Evolutionary conservation across 1,140 invertebrate species (phyloP), one percentile per base, ranked within the genome.

Genomic region (Tetranychus cinnabarinus): DNA sequence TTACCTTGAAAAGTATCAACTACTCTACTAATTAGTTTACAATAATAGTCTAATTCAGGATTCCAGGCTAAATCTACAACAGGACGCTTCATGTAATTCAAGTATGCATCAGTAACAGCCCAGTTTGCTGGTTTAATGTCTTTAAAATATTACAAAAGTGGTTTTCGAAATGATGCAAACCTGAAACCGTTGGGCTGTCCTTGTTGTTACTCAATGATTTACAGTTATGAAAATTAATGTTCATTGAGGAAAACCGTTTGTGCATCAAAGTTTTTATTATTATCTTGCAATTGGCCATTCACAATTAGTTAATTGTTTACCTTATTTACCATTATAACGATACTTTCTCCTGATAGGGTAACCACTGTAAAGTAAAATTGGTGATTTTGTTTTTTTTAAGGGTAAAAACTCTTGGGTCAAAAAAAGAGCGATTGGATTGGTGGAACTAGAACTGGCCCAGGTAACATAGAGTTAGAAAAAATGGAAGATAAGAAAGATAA

Each of bases 301-400:
- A 23, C 23, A 23, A 23, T 23, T 23, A 23, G 23, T 23, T 23
- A 23, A 23, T 23, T 23, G 23, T 23, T 23, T 23, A 23, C 23
- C 23, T 42, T 42, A 12, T 52, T 52, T 52, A 23, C 13, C 7
- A 2, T 52, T 52, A 23, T 23, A 23, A 23, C 23, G 23, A 23
- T 6, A 42, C 10, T 42, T 42, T 10, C 39, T 42, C 23, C 23
- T 23, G 23, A 23, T 23, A 84, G 36, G 86, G 85, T 4, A 86
- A 87, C 35, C 84, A 82, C 50, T 86, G 84, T 3, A 86, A 82
- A 2, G 89, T 88, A 70, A 96, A 97, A 71, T 96, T 89, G 3
- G 87, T 81, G 65, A 96, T 89, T 13, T 93, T 89, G 69, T 96
- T 90, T 69, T 88, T 89, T 70, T 96, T 91, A 72, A 91, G 93